Evolutionary conservation across 2,888 invertebrate species (phyloP).

Genomic region (Ectemnius continuus): DNA sequence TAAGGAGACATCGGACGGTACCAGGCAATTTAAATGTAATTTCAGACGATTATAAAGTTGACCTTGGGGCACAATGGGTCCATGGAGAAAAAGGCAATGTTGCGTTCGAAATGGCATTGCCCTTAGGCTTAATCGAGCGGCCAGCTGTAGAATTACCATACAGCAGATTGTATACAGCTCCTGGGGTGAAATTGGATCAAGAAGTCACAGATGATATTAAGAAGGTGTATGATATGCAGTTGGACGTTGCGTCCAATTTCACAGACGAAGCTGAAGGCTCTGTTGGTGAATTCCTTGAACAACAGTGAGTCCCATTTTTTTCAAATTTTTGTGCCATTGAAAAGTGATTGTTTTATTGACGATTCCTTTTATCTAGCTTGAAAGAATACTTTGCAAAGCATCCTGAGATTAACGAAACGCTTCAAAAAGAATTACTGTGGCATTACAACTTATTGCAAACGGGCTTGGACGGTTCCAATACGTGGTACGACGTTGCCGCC

Average conservation of each 20-base stretch:
- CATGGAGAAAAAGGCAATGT: constrained; percentile 65
- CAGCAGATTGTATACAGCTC: constrained; percentile 9
- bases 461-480: constrained; percentile 48
- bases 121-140: constrained; percentile 57
- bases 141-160: too few relatives aligned
- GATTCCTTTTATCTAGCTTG: constrained; percentile 33
- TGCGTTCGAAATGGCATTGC: constrained; percentile 62
- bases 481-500: constrained; percentile 55
- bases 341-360: not conserved
- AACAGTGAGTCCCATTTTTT: constrained; percentile 34
- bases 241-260: too few relatives aligned
- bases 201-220: constrained; percentile 7
- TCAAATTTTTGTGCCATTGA: not conserved
- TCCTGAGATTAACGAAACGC: constrained; percentile 43
- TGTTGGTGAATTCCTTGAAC: constrained; percentile 70
- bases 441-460: constrained; percentile 34
- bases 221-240: not conserved
- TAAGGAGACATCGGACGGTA: too few relatives aligned
- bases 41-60: constrained; percentile 60
- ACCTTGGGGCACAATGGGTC: constrained; percentile 69
- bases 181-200: constrained; percentile 25
- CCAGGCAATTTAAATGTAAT: too few relatives aligned
- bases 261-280: constrained; percentile 47
- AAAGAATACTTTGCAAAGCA: constrained; percentile 37
- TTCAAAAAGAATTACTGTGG: constrained; percentile 43